Percentiles rank a stretch among this genome's conserved stretches.
phyloP scores from a whole-genome alignment of 2,797 vertebrate genomes.

The Coregonus sp. region DNA sequence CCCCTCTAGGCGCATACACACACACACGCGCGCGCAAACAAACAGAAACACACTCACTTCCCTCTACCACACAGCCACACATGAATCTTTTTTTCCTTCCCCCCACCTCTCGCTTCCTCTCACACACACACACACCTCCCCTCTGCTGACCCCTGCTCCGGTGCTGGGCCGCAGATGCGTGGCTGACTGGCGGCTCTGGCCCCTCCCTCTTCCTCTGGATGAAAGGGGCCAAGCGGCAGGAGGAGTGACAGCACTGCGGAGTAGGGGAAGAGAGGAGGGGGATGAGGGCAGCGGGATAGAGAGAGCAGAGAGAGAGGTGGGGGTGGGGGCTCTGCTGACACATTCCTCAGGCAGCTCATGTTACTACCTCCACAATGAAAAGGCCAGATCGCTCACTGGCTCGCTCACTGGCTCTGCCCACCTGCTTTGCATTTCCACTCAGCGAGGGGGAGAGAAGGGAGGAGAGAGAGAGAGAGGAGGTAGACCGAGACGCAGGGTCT shows the following conservation, averaged over 20 bases:
- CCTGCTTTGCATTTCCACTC: background rate
- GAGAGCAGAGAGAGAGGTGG: constrained; percentile 11
- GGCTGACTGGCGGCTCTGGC: constrained; percentile 34
- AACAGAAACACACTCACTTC: constrained; percentile 13
- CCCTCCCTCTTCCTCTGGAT: constrained; percentile 69
- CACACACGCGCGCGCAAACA: constrained; percentile 31
- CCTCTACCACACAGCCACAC: constrained; percentile 17
- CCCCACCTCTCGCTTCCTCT: constrained; percentile 10
- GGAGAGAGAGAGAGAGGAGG: constrained; percentile 1
- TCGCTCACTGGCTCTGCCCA: background rate
- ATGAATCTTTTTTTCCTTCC: constrained; percentile 38
- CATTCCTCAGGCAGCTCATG: constrained; percentile 74
- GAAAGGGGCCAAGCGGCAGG: constrained; percentile 56
- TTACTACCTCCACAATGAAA: constrained; percentile 68
- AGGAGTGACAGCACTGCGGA: constrained; percentile 4
- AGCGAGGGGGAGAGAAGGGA: background rate
- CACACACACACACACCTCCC: constrained; percentile 38
- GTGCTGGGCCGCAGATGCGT: constrained; percentile 49
- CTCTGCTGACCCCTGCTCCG: constrained; percentile 65
- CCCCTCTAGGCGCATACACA: constrained; percentile 46
- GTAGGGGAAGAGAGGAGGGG: background rate
- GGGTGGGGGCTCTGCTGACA: constrained; percentile 53
- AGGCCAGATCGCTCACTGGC: constrained; percentile 26
- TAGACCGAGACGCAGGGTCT: background rate
- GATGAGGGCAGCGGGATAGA: constrained; percentile 4